Evolutionary conservation across 2,797 vertebrate genomes (phyloP).

Genomic region (Masticophis lateralis): DNA sequence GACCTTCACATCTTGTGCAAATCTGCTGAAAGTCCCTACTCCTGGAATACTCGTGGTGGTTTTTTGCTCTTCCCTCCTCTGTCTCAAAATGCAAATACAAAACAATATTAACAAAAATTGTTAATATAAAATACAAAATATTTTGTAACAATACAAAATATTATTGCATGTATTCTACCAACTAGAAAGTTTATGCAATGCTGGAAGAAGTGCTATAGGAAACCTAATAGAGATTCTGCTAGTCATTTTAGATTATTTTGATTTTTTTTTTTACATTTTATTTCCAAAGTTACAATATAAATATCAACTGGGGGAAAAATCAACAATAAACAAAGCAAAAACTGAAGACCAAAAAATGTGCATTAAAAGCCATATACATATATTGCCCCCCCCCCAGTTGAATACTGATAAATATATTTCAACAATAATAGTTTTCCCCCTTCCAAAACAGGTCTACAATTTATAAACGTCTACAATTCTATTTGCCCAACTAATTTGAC

Average conservation of each 20-base stretch:
- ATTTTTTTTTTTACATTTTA: background rate
- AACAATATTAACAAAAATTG: background rate
- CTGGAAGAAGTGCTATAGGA: background rate
- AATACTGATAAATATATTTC: background rate
- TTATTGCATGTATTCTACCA: background rate
- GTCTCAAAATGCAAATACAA: background rate
- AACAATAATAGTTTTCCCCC: background rate
- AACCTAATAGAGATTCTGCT: background rate
- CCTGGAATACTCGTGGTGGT: background rate
- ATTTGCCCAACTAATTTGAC: background rate
- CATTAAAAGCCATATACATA: background rate
- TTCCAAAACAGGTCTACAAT: background rate
- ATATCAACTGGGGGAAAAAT: background rate
- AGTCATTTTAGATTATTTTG: background rate
- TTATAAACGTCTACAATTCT: background rate
- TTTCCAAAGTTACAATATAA: background rate
- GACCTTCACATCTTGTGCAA: background rate
- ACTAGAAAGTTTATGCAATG: background rate
- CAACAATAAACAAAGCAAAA: background rate
- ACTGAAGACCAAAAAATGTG: background rate
- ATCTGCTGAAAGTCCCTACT: background rate
- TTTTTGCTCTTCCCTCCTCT: background rate
- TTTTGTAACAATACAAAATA: background rate
- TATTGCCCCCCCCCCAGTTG: background rate
- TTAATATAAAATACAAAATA: background rate